Percentiles rank a stretch among this genome's conserved stretches.
phyloP scores from a whole-genome alignment of 1,140 invertebrate species.

The Paraescarpia echinospica region DNA sequence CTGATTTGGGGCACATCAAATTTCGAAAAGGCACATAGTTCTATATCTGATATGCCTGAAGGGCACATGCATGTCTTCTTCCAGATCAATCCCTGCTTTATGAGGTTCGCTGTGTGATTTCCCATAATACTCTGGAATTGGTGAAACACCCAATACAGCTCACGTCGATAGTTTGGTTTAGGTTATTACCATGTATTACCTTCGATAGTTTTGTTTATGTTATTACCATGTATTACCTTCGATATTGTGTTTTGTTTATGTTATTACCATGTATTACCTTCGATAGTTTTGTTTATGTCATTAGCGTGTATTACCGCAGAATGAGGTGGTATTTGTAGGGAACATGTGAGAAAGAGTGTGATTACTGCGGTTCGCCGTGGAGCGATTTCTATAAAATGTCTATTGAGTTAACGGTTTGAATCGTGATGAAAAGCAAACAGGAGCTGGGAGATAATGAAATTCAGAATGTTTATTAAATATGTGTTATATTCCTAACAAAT shows the following conservation, averaged over 20 bases:
- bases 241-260: neutral
- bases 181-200: neutral
- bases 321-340: neutral
- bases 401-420: neutral
- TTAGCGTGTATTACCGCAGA: neutral
- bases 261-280: neutral
- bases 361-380: neutral
- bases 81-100: too few relatives aligned
- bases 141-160: neutral
- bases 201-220: neutral
- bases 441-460: too few relatives aligned
- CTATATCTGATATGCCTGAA: too few relatives aligned
- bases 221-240: neutral
- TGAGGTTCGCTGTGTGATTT: neutral
- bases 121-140: neutral
- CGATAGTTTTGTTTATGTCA: neutral
- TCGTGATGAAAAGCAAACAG: too few relatives aligned
- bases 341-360: neutral
- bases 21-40: too few relatives aligned
- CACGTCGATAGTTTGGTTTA: neutral
- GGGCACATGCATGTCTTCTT: too few relatives aligned
- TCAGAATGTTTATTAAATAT: too few relatives aligned
- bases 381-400: neutral
- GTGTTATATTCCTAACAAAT: too few relatives aligned
- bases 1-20: too few relatives aligned